Conservation (phyloP, 2,888 invertebrate species). For the Pyrocoelia pectoralis region DNA sequence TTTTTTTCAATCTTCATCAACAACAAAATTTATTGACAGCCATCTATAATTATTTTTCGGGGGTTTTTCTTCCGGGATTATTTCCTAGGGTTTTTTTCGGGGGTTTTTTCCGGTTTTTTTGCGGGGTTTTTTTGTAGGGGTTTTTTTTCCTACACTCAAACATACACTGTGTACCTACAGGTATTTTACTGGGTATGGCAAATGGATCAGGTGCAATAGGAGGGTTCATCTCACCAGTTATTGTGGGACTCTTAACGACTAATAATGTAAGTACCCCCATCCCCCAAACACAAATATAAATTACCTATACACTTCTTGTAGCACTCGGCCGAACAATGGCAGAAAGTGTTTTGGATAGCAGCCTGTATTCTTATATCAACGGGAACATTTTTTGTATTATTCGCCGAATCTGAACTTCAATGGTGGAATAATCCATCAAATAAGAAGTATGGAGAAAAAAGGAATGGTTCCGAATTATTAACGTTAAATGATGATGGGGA, state of each 20-base stretch:
- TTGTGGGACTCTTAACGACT: conserved; percentile 68
- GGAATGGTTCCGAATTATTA: conserved; percentile 40
- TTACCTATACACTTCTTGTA: conserved; percentile 49
- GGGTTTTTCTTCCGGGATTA: too few species aligned
- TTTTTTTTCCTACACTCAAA: too few species aligned
- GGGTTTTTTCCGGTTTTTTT: too few species aligned
- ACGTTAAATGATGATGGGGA: conserved; percentile 38
- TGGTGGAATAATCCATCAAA: conserved; percentile 65
- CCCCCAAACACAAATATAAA: background rate
- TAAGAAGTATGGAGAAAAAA: conserved; percentile 27
- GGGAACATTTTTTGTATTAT: conserved; percentile 63
- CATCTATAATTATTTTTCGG: too few species aligned
- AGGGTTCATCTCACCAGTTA: conserved; percentile 25
- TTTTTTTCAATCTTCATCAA: too few species aligned
- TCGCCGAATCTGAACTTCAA: conserved; percentile 66
- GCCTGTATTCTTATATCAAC: conserved; percentile 62
- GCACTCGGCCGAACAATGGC: conserved; percentile 71
- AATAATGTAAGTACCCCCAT: conserved; percentile 65
- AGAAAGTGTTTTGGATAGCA: conserved; percentile 67
- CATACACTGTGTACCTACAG: background rate
- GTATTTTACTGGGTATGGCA: conserved; percentile 27
- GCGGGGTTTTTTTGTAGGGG: too few species aligned
- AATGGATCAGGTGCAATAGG: conserved; percentile 26
- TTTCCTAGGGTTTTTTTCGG: too few species aligned
- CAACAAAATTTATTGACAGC: too few species aligned